Evolutionary conservation across 2,888 invertebrate genomes (phyloP), one percentile per base, ranked within the genome.

Genomic region (Koerneria pararmatus): DNA sequence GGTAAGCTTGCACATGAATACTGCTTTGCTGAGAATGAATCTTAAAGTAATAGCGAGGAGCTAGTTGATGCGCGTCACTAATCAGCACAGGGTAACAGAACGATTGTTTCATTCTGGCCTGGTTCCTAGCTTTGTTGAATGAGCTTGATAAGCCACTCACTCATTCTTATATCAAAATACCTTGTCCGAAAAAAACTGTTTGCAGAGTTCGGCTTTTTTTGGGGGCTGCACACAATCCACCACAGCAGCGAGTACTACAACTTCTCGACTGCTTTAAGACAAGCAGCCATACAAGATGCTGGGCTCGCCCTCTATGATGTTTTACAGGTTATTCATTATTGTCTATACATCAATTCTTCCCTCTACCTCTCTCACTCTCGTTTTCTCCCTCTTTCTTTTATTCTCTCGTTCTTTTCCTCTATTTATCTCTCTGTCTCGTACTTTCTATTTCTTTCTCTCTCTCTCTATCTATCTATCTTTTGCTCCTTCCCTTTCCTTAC

Each of bases 191-290:
- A n/a, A n/a, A n/a, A n/a, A n/a, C n/a, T n/a, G 22, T 82, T 86
- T 85, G n/a, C 86, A 92, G 92, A 92, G 85, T 85, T 91, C 46
- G 91, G 91, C 79, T 88, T 93, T 75, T 85, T 92, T 54, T 92
- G 92, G 92, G 90, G 91, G 0, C 90, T 91, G 77, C 93, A 93
- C 84, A 92, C 92, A 84, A 91, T 92, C 0, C 93, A 93, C 82
- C 93, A 93, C 79, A 91, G 91, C 72, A 91, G 91, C 1, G 92
- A 92, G 84, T 91, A 92, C 84, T 92, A 90, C 85, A 92, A 92
- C 85, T 87, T 91, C 84, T 89, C 90, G 2, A 91, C 92, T 4
- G 91, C 92, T 0, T 87, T 92, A 62, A 85, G 92, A 51, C 92
- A 92, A 83, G 91, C 91, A 0, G 84, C 90, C 1, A 84, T 91